Base-by-base conservation (phyloP, 35 echinoderm and acorn worm species). In the Diadema setosum region DNA sequence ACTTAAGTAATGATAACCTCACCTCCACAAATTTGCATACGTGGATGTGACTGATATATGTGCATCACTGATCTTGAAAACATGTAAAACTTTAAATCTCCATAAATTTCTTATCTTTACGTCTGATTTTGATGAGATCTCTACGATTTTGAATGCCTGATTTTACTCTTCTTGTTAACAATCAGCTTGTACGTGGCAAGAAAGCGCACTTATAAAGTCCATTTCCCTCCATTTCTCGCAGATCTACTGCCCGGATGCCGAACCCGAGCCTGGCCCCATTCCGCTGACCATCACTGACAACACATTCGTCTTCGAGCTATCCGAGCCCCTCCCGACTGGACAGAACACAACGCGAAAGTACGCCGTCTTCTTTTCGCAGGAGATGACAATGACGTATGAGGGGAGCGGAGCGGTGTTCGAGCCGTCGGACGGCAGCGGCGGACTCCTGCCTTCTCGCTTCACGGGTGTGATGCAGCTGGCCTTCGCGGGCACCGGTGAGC, bases 391-490 rank as follows among this genome's bases (percentile, higher is more conserved):
- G 39, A 69, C 41, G 5, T 33, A 87, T 12, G 76, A 93, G 16
- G 75, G 6, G 16, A 81, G 83, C 18, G 85, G 85, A 2, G 73
- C 85, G 2, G 43, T 39, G 42, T 93, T 93, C 48, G 16, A 34
- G 16, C 85, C 91, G 12, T 23, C 18, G 1, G 46, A 4, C 8
- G 80, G 80, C 39, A 81, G 58, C 26, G 84, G 5, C 3, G 48
- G 63, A 67, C 5, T 11, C 30, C 5, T 67, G 63, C 25, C 30
- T 15, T 3, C 8, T 5, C 29, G 9, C 17, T 97, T 97, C 57
- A 90, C 91, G 23, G 95, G 95, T 29, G 70, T 87, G 9, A 93
- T 97, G 91, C 95, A 97, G 83, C 84, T 97, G 25, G 91, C 81
- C 5, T 96, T 89, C 31, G 94, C 90, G 26, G 94, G 93, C 50